A percentile compares a stretch with the other conserved stretches of the same genome.
These are phyloP conservation scores for Erebia palarica DNA, from an alignment of 2,888 invertebrate species.

Conservation along the genomic window DNA sequence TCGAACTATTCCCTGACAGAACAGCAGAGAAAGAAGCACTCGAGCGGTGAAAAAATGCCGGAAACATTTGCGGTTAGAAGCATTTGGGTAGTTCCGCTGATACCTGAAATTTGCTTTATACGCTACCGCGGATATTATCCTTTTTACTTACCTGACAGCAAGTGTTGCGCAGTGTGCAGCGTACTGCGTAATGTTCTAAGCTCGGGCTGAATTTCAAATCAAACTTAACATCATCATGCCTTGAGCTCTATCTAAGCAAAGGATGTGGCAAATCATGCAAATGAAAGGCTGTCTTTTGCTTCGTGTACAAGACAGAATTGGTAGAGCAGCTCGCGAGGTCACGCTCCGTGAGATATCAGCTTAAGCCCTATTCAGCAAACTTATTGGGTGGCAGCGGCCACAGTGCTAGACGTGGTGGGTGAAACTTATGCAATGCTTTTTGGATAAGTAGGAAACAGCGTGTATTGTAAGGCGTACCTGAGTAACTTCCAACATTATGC, in stretches of 20 bases:
- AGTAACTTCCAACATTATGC: constrained; percentile 9
- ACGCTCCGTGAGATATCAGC: constrained; percentile 1
- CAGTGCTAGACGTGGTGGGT: constrained; percentile 21
- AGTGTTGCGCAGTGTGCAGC: no score
- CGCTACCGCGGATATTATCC: no score
- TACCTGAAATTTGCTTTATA: no score
- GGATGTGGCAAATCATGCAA: neutral
- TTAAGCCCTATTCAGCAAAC: constrained; percentile 30
- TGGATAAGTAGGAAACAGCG: constrained; percentile 24
- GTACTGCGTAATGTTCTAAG: no score
- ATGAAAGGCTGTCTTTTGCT: neutral
- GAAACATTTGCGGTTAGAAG: no score
- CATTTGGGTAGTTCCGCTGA: no score
- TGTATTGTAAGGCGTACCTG: constrained; percentile 17
- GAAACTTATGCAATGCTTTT: constrained; percentile 28
- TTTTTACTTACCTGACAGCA: no score
- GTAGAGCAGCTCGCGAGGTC: neutral
- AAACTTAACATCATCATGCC: neutral
- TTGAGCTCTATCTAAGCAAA: neutral
- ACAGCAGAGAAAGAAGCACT: no score
- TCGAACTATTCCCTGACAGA: no score
- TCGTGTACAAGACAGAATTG: neutral
- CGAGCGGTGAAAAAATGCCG: no score
- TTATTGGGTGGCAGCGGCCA: constrained; percentile 25
- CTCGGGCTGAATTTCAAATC: no score